Base-by-base conservation (phyloP, 1,140 invertebrate species). In the Paramacrobiotus metropolitanus region DNA sequence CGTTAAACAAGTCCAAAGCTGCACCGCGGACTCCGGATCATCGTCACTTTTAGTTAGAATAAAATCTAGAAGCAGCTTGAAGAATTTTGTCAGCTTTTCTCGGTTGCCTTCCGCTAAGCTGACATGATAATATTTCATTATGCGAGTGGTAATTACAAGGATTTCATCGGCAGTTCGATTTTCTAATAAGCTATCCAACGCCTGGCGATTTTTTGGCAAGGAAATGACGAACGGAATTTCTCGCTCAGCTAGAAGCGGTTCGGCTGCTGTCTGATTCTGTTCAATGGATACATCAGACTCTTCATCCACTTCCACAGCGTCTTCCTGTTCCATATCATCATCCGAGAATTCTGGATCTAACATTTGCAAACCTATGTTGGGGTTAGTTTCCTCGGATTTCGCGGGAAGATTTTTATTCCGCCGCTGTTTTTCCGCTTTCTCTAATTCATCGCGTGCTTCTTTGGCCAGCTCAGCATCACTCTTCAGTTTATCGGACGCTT, bases 61-160 rank as follows among this genome's bases (percentile, higher is more conserved):
- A 55, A 55, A 55, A 28, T 55, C 48, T 9, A 55, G 24, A 55
- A 89, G 67, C 67, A 83, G 82, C 0, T 77, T 77, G 70, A 82
- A 87, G 9, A 89, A 70, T 65, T 77, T 76, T 30, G 80, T 78
- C 29, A 90, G 74, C 68, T 83, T 81, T 55, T 82, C 79, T 70
- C 84, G 86, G 68, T 90, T 89, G 18, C 77, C 79, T 64, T 80
- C 78, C 21, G 78, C 77, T 48, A 88, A 70, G 68, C 82, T 83
- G 31, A 82, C 82, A 71, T 90, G 82, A 74, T 87, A 85, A 65
- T 81, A 85, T 74, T 87, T 87, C 45, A 90, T 82, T 65, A 92
- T 81, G 67, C 86, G 78, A 65, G 87, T 81, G 59, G 92, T 66
- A 9, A 89, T 81, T 3, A 80, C 75, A 1, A 77, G 72, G 65